These are phyloP conservation scores for Larimichthys crocea DNA, from an alignment of 2,113 vertebrate species.

Conservation along the genomic window DNA sequence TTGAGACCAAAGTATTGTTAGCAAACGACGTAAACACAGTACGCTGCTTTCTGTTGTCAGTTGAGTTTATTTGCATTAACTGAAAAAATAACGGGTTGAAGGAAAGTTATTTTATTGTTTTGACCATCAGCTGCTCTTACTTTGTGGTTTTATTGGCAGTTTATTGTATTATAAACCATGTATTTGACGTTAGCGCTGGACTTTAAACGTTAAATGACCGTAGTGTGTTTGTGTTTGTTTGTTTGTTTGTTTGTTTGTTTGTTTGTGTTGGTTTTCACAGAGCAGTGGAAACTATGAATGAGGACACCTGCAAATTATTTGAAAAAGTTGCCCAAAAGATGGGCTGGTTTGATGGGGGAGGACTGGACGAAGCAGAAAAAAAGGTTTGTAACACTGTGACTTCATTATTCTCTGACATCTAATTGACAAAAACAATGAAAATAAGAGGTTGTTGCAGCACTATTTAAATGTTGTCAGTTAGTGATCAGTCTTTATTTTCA, in stretches of 20 bases:
- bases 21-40: not conserved
- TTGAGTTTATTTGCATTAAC: not conserved
- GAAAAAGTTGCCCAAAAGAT: conserved; percentile 77
- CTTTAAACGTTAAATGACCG: conserved; percentile 41
- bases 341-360: conserved; percentile 71
- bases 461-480: not conserved
- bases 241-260: not conserved
- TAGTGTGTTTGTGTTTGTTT: not conserved
- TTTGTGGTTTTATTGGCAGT: not conserved
- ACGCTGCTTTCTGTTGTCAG: not conserved
- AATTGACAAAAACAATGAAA: not conserved
- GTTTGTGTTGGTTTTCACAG: not conserved
- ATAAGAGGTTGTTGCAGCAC: not conserved
- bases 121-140: not conserved
- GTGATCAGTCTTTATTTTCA: not conserved
- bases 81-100: not conserved
- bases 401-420: not conserved
- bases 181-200: not conserved
- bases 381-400: conserved; percentile 61
- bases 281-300: conserved; percentile 66
- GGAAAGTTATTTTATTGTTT: not conserved
- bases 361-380: conserved; percentile 67
- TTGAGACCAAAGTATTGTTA: not conserved
- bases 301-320: conserved; percentile 66
- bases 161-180: too few relatives aligned